Percentiles rank a stretch among this genome's conserved stretches.
phyloP scores from a whole-genome alignment of 30 jellyfish, hydroid and myxozoan genomes.

The Catostylus mosaicus region DNA sequence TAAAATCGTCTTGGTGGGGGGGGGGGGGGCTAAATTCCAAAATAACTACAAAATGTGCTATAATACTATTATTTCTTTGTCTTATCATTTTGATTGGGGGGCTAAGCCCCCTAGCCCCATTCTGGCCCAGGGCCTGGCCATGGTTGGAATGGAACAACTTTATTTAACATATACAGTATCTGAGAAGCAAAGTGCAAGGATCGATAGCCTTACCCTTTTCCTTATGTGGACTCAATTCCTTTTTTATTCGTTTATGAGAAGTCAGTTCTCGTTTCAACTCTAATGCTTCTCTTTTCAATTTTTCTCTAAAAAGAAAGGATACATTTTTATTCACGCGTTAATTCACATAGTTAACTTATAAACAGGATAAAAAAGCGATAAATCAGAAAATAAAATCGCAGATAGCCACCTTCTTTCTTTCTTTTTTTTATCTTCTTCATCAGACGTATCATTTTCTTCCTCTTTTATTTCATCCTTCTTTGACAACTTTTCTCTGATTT shows the following conservation, averaged over 20 bases:
- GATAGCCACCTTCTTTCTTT: slow-evolving; percentile 40
- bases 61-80: no score
- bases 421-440: slow-evolving; percentile 27
- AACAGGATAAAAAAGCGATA: no score
- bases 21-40: no score
- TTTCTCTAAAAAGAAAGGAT: slow-evolving; percentile 40
- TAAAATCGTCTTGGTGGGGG: no score
- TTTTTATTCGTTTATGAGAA: slow-evolving; percentile 29
- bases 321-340: background rate
- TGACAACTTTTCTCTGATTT: slow-evolving; percentile 44
- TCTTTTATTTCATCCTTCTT: slow-evolving; percentile 4
- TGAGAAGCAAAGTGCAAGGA: background rate
- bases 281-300: slow-evolving; percentile 78
- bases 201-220: background rate
- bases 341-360: no score
- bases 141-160: no score
- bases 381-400: no score
- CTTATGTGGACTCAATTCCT: background rate
- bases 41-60: no score
- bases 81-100: no score
- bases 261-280: slow-evolving; percentile 73
- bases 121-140: no score
- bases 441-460: slow-evolving; percentile 9
- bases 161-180: background rate
- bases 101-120: no score